Percentiles rank a stretch among this genome's conserved stretches.
phyloP scores from a whole-genome alignment of 2,888 invertebrate genomes.

The Harmothoe impar region DNA sequence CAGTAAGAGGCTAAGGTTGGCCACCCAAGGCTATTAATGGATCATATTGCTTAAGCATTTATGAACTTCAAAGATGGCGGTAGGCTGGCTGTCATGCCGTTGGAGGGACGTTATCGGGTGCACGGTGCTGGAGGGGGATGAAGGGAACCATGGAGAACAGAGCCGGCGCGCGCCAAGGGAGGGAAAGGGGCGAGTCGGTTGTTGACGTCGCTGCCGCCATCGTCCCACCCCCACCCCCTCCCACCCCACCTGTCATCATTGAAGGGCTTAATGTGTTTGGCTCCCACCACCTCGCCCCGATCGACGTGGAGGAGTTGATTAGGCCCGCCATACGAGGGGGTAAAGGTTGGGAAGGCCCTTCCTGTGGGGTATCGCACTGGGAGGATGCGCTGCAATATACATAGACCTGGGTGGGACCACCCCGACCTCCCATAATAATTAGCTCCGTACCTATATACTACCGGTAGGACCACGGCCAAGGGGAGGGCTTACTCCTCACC shows the following conservation, averaged over 20 bases:
- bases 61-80: no score
- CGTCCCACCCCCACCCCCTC: no score
- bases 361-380: not conserved
- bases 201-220: not conserved
- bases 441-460: not conserved
- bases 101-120: not conserved
- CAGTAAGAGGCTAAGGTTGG: no score
- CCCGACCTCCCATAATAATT: no score
- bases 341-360: not conserved
- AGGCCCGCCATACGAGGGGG: not conserved
- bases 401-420: not conserved
- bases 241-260: not conserved
- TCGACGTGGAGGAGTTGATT: not conserved
- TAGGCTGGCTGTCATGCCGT: no score
- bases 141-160: not conserved
- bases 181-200: not conserved
- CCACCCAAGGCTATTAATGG: no score
- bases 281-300: slow-evolving; percentile 6
- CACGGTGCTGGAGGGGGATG: not conserved
- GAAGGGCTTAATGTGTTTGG: slow-evolving; percentile 15
- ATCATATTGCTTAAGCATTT: no score
- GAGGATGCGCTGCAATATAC: not conserved
- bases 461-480: not conserved
- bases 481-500: not conserved
- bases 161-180: not conserved